Evolutionary conservation across 2,113 vertebrate species (phyloP).

Genomic region (Rhineura floridana): DNA sequence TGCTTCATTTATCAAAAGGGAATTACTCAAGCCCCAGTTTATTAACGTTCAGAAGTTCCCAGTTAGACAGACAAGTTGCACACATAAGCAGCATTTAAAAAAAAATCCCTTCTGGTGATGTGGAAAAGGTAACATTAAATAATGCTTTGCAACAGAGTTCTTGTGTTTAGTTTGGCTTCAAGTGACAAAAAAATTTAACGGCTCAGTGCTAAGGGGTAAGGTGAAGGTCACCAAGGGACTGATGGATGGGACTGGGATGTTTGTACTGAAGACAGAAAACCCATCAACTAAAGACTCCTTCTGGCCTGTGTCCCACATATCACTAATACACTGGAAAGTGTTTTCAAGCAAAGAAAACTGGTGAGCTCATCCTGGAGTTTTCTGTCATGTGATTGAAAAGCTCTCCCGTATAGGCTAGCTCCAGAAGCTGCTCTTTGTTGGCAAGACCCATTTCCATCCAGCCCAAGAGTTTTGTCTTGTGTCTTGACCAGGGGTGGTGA

Average conservation of each 20-base stretch:
- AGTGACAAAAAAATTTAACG: conserved; percentile 50
- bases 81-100: conserved; percentile 42
- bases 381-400: neutral
- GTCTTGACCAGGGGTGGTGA: neutral
- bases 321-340: neutral
- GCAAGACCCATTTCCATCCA: neutral
- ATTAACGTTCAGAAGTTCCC: conserved; percentile 64
- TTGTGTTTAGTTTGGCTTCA: conserved; percentile 67
- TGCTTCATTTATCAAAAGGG: conserved; percentile 67
- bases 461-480: neutral
- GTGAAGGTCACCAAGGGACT: conserved; percentile 58
- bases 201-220: conserved; percentile 40
- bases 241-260: conserved; percentile 33
- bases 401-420: neutral
- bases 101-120: conserved; percentile 15
- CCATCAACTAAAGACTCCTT: conserved; percentile 33
- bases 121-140: conserved; percentile 29
- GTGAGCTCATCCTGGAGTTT: neutral
- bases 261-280: conserved; percentile 34
- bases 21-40: conserved; percentile 67
- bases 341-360: neutral
- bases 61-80: conserved; percentile 65
- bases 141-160: conserved; percentile 45
- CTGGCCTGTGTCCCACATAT: neutral
- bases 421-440: no score